Evolutionary conservation across 2,888 invertebrate genomes (phyloP), one percentile per base, ranked within the genome.

Genomic region (Calameuta pallipes): DNA sequence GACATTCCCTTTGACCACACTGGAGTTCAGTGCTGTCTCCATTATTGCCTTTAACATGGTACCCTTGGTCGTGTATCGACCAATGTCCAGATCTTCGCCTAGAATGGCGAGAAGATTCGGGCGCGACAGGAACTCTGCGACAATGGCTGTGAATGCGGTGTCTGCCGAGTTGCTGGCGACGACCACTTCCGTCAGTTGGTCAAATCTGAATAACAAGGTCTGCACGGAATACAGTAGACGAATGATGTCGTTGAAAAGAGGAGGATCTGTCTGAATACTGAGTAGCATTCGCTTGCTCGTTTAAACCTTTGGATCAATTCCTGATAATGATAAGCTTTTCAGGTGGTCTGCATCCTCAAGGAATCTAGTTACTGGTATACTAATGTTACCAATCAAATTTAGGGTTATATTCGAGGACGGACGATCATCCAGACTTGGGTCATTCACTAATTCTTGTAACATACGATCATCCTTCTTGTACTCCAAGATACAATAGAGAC

Each of bases 51-150:
- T 80, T 1, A 81, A 33, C 36, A 81, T 37, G 23, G 37, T 70
- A 31, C 76, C 82, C 69, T 76, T 79, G 36, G 75, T 75, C 9
- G 75, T 74, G 75, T 80, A 79, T 12, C 77, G 68, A 33, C 80
- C 78, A n/a, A 81, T 37, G 70, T 82, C 77, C 36, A 82, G 79
- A 15, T 80, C 75, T 4, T 77, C 75, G 15, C 80, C 80, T 11
- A 82, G 71, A 68, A 75, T 30, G 30, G 70, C 33, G 6, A 77
- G 31, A 11, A 80, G 41, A 13, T 75, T 71, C 11, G 77, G 69
- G 3, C 31, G 69, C 11, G 34, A 13, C 15, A 80, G 70, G 31
- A 73, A 79, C 31, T 76, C 41, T 12, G 33, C 33, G 4, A 77
- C 68, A 11, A 36, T 4, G 31, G 41, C 13, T 12, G 37, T n/a